Evolutionary conservation across 2,888 invertebrate species (phyloP).

Genomic region (Trimorus sp.): DNA sequence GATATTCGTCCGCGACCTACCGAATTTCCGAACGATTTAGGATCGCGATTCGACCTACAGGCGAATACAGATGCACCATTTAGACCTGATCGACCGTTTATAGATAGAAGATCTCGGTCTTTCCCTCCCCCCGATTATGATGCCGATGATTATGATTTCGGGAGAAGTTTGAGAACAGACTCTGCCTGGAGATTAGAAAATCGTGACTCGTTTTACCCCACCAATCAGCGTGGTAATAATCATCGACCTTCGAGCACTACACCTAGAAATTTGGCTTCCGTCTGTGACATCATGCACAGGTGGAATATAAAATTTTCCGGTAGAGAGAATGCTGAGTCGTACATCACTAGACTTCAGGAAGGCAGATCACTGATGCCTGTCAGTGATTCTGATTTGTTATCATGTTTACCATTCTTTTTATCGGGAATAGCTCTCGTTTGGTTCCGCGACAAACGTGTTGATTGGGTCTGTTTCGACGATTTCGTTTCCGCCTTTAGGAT

Average conservation of each 20-base stretch:
- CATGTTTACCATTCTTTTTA: conserved; percentile 11
- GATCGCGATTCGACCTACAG: too few relatives aligned
- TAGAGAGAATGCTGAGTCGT: conserved; percentile 9
- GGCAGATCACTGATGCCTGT: conserved; percentile 6
- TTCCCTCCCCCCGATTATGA: too few relatives aligned
- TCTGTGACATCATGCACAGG: conserved; percentile 6
- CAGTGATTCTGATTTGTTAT: conserved; percentile 2
- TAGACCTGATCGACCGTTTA: too few relatives aligned
- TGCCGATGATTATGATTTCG: too few relatives aligned
- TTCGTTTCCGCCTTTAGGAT: conserved; percentile 9
- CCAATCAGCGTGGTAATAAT: too few relatives aligned
- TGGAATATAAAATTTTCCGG: conserved; percentile 14
- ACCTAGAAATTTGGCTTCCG: conserved; percentile 5
- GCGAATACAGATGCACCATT: too few relatives aligned
- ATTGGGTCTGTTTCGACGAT: not conserved
- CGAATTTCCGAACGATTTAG: too few relatives aligned
- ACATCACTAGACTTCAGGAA: not conserved
- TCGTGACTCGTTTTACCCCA: too few relatives aligned
- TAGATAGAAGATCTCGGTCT: too few relatives aligned
- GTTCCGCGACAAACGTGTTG: not conserved
- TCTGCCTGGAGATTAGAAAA: too few relatives aligned
- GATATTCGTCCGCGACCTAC: too few relatives aligned
- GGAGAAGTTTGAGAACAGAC: too few relatives aligned
- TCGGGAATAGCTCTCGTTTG: not conserved
- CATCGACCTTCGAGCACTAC: not conserved